Evolutionary conservation across 2,797 vertebrate genomes (phyloP).

Genomic region (Enteromius treurensis): DNA sequence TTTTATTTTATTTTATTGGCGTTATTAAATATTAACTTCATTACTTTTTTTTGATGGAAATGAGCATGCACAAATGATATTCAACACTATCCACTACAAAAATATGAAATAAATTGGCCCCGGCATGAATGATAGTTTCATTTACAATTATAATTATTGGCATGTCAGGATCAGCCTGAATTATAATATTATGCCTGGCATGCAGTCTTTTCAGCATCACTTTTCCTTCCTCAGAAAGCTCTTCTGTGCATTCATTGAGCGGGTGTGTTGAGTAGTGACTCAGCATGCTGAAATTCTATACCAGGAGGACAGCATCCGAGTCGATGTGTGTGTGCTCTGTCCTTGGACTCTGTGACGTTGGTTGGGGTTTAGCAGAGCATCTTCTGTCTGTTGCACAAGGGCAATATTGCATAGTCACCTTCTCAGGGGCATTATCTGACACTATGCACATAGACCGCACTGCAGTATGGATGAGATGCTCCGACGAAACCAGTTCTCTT

Average conservation of each 20-base stretch:
- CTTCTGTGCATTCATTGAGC: constrained; percentile 20
- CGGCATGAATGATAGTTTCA: background rate
- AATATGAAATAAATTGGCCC: background rate
- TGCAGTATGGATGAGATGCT: constrained; percentile 1
- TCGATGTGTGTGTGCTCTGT: constrained; percentile 30
- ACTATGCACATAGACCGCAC: background rate
- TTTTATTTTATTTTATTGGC: background rate
- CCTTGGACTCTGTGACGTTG: constrained; percentile 49
- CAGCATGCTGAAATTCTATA: constrained; percentile 53
- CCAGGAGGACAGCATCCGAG: constrained; percentile 35
- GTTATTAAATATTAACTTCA: background rate
- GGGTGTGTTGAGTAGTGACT: constrained; percentile 54
- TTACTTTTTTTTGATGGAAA: background rate
- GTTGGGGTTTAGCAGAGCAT: constrained; percentile 32
- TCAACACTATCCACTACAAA: background rate
- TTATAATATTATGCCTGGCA: background rate
- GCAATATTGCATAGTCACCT: constrained; percentile 12
- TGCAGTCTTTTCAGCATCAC: constrained; percentile 21
- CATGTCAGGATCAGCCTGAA: background rate
- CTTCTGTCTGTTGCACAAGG: constrained; percentile 41
- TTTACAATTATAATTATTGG: background rate
- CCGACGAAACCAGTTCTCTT: background rate
- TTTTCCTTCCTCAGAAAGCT: background rate
- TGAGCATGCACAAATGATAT: background rate
- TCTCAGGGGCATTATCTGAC: constrained; percentile 24